Conservation (phyloP, 2,113 vertebrate genomes). For the Microtus pennsylvanicus region DNA sequence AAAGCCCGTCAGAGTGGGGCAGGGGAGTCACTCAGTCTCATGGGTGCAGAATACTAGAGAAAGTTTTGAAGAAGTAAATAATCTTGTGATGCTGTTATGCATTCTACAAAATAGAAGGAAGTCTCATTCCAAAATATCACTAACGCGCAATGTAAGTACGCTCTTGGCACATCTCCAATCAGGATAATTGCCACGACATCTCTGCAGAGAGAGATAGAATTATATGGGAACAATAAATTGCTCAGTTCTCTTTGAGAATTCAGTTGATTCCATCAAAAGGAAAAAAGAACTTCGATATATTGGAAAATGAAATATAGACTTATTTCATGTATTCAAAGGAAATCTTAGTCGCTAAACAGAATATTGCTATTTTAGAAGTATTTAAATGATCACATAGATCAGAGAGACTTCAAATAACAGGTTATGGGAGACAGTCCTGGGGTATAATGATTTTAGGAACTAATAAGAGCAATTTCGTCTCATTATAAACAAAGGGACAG, state of each 20-base stretch:
- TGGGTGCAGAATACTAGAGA: neutral
- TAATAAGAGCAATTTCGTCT: neutral
- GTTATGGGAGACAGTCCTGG: neutral
- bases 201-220: conserved; percentile 44
- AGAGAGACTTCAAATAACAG: neutral
- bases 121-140: conserved; percentile 8
- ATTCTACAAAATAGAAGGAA: conserved; percentile 43
- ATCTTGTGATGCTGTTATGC: neutral
- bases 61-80: conserved; percentile 32
- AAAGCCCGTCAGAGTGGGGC: neutral
- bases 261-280: conserved; percentile 28
- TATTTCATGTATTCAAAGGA: conserved; percentile 34
- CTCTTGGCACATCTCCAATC: neutral
- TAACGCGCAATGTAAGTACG: neutral
- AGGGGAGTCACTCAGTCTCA: too few relatives aligned
- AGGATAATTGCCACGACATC: conserved; percentile 8
- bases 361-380: conserved; percentile 26
- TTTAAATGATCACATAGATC: conserved; percentile 43
- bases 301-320: conserved; percentile 42
- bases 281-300: conserved; percentile 33
- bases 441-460: neutral
- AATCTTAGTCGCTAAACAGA: neutral
- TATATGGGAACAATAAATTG: conserved; percentile 7
- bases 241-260: conserved; percentile 36
- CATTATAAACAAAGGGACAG: neutral